Evolutionary conservation across 2,888 invertebrate species (phyloP).

Genomic region (Hylaea fasciaria): DNA sequence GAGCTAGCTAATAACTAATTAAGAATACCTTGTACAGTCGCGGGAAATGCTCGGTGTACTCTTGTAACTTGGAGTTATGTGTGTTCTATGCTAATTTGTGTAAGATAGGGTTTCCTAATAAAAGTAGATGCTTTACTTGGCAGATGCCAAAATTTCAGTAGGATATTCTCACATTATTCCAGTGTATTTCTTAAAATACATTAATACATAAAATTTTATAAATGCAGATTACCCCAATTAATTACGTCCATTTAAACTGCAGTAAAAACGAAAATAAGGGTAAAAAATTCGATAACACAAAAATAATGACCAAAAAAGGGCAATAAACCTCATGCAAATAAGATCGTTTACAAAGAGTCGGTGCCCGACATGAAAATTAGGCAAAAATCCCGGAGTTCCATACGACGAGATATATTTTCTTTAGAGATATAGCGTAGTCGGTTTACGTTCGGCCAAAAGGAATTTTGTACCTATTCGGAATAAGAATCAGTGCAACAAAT

Average conservation of each 20-base stretch:
- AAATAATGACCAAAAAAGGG: conserved; percentile 41
- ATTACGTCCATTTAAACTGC: conserved; percentile 31
- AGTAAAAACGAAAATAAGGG: conserved; percentile 30
- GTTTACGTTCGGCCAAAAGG: conserved; percentile 9
- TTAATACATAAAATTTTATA: background rate
- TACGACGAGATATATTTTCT: conserved; percentile 51
- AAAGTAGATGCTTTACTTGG: background rate
- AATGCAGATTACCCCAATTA: conserved; percentile 27
- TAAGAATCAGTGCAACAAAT: no score
- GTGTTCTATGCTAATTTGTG: conserved; percentile 21
- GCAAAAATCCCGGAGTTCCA: conserved; percentile 58
- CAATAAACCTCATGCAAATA: conserved; percentile 59
- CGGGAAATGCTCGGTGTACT: conserved; percentile 11
- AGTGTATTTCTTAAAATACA: no score
- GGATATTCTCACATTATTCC: no score
- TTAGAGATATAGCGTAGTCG: conserved; percentile 4
- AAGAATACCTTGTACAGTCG: conserved; percentile 26
- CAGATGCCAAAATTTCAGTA: background rate
- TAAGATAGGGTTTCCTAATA: background rate
- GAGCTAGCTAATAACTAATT: conserved; percentile 24
- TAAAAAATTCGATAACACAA: conserved; percentile 42
- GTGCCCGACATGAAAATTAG: conserved; percentile 61
- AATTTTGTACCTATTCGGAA: background rate
- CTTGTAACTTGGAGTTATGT: conserved; percentile 22
- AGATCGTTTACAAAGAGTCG: conserved; percentile 52